These are phyloP conservation scores for Panulirus ornatus DNA, from an alignment of 1,140 invertebrate species.

Conservation along the genomic window DNA sequence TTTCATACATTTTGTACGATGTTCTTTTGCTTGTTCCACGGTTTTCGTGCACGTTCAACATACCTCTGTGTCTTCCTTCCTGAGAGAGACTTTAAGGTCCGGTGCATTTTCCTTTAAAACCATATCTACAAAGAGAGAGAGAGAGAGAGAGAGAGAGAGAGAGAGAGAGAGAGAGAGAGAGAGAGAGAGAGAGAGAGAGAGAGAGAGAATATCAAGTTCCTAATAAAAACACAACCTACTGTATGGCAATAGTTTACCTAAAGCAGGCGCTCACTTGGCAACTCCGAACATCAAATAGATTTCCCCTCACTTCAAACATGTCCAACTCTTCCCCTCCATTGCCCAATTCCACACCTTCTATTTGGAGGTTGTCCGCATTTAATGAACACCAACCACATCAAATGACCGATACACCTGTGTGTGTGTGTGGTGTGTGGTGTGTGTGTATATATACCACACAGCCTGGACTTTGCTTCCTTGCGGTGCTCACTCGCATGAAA, in stretches of 20 bases:
- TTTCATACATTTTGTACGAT: too few relatives aligned
- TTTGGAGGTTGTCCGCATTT: constrained; percentile 21
- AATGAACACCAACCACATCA: constrained; percentile 29
- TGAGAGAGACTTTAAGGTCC: too few relatives aligned
- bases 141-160: constrained; percentile 4
- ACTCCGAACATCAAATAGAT: background rate
- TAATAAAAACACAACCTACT: background rate
- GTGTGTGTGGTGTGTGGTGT: too few relatives aligned
- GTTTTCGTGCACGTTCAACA: too few relatives aligned
- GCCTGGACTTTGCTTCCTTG: too few relatives aligned
- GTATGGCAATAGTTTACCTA: background rate
- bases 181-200: constrained; percentile 26
- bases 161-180: constrained; percentile 18
- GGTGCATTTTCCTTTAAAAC: too few relatives aligned
- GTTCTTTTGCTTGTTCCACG: too few relatives aligned
- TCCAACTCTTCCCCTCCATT: background rate
- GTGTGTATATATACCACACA: too few relatives aligned
- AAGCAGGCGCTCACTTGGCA: background rate
- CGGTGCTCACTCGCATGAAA: too few relatives aligned
- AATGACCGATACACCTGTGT: background rate
- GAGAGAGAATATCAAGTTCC: background rate
- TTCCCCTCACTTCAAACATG: background rate
- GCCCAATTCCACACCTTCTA: constrained; percentile 20
- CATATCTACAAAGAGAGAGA: too few relatives aligned
- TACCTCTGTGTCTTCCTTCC: too few relatives aligned